A percentile compares a stretch with the other conserved stretches of the same genome.
phyloP scores from a whole-genome alignment of 1,140 invertebrate species.

The Dolichoris vasculosae region DNA sequence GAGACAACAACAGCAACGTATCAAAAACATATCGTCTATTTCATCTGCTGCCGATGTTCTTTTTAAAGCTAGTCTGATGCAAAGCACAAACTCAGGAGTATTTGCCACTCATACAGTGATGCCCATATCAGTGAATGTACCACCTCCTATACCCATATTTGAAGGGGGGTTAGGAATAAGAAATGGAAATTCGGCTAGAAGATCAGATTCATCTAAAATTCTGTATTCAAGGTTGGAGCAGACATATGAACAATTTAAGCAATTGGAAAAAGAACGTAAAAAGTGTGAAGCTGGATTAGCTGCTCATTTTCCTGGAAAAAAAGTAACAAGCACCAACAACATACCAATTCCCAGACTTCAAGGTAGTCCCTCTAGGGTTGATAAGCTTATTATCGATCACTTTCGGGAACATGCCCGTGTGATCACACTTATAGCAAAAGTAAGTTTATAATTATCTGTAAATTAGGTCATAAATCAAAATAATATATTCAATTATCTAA shows the following conservation, averaged over 20 bases:
- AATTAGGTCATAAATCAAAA: too few relatives aligned
- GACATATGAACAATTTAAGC: constrained; percentile 88
- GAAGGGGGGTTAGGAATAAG: constrained; percentile 59
- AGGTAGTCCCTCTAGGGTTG: constrained; percentile 87
- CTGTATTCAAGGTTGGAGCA: constrained; percentile 85
- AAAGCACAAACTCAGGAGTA: constrained; percentile 55
- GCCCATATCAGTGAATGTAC: constrained; percentile 62
- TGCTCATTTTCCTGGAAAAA: constrained; percentile 85
- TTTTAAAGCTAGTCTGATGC: constrained; percentile 66
- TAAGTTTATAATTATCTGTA: constrained; percentile 56
- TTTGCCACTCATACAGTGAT: constrained; percentile 67
- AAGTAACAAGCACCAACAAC: constrained; percentile 87
- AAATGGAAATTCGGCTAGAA: constrained; percentile 63
- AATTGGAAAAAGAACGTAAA: constrained; percentile 88
- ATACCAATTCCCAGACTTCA: constrained; percentile 87
- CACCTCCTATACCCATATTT: constrained; percentile 63
- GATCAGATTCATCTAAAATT: constrained; percentile 79
- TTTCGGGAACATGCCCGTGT: constrained; percentile 84
- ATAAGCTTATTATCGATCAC: constrained; percentile 88
- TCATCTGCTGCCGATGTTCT: constrained; percentile 62
- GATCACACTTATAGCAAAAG: constrained; percentile 72
- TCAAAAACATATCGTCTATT: constrained; percentile 55
- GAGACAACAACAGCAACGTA: constrained; percentile 53
- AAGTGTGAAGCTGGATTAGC: constrained; percentile 90
- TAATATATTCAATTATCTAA: too few relatives aligned